Conservation (phyloP, 2,888 invertebrate species). For the Geotrupes spiniger region DNA sequence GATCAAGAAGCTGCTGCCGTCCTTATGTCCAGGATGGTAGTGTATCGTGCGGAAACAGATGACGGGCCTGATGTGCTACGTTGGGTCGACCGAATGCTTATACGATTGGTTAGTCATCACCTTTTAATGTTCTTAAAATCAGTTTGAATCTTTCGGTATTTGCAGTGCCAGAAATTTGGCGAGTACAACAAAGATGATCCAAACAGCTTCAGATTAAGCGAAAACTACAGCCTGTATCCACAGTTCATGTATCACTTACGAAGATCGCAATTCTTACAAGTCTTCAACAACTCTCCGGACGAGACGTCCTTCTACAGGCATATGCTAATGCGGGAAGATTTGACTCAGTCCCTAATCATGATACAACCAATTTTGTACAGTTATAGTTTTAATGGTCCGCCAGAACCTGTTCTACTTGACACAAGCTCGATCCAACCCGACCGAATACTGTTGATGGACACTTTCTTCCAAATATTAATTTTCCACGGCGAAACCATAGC, state of each 20-base stretch:
- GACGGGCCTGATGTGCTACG: conserved; percentile 96
- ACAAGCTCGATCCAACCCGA: conserved; percentile 97
- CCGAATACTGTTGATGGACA: conserved; percentile 97
- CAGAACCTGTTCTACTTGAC: conserved; percentile 95
- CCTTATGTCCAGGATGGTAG: conserved; percentile 94
- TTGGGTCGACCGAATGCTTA: conserved; percentile 98
- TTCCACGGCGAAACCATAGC: conserved; percentile 99
- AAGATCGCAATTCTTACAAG: conserved; percentile 97
- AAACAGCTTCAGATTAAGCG: conserved; percentile 90
- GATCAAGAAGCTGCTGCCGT: conserved; percentile 99
- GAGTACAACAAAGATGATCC: conserved; percentile 98
- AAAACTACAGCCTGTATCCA: conserved; percentile 97
- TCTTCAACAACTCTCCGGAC: conserved; percentile 99
- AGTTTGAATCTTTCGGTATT: too few species aligned
- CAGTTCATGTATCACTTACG: conserved; percentile 99
- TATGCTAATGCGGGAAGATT: conserved; percentile 95
- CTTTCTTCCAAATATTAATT: conserved; percentile 99
- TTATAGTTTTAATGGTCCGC: conserved; percentile 96
- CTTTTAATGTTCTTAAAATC: conserved; percentile 1
- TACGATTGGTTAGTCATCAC: conserved; percentile 72
- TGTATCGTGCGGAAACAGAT: conserved; percentile 91
- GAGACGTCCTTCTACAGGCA: conserved; percentile 99
- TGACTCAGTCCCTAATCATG: conserved; percentile 98
- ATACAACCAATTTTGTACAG: conserved; percentile 99
- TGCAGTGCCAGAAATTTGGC: conserved; percentile 97